phyloP scores from a whole-genome alignment of 2,888 invertebrate species.

The Lasioglossum leucozonium region DNA sequence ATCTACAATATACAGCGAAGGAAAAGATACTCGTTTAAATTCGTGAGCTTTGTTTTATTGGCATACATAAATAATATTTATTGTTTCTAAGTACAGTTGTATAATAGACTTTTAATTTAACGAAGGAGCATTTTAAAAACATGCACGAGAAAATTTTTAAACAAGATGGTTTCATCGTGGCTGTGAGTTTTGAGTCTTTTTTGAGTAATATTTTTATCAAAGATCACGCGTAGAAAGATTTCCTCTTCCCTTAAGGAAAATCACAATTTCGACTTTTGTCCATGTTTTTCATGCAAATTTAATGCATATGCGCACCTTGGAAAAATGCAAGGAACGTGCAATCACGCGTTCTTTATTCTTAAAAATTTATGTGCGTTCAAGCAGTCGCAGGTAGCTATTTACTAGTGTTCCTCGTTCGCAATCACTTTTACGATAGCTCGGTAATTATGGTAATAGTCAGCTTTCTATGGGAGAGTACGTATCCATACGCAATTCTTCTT shows the following conservation, averaged over 20 bases:
- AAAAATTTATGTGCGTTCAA: conserved; percentile 13
- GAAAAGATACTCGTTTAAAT: background rate
- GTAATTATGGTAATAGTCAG: conserved; percentile 39
- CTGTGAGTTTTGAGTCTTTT: too few relatives aligned
- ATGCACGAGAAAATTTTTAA: background rate
- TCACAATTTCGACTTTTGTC: background rate
- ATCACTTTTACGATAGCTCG: conserved; percentile 6
- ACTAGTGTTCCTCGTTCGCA: conserved; percentile 12
- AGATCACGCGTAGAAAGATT: background rate
- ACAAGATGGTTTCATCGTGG: too few relatives aligned
- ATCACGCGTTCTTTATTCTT: background rate
- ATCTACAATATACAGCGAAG: background rate
- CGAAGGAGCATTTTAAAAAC: background rate
- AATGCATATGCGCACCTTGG: background rate
- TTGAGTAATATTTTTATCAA: too few relatives aligned
- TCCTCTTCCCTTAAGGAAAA: background rate
- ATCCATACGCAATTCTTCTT: conserved; percentile 23
- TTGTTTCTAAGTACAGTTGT: background rate
- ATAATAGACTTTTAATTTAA: background rate
- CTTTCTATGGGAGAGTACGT: conserved; percentile 33
- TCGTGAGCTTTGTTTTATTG: background rate
- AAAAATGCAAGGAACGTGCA: background rate
- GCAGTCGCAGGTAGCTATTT: conserved; percentile 8
- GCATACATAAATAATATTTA: background rate
- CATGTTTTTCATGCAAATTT: background rate